Base-by-base conservation (phyloP, 2,888 invertebrate genomes). In the Lasius fuliginosus region DNA sequence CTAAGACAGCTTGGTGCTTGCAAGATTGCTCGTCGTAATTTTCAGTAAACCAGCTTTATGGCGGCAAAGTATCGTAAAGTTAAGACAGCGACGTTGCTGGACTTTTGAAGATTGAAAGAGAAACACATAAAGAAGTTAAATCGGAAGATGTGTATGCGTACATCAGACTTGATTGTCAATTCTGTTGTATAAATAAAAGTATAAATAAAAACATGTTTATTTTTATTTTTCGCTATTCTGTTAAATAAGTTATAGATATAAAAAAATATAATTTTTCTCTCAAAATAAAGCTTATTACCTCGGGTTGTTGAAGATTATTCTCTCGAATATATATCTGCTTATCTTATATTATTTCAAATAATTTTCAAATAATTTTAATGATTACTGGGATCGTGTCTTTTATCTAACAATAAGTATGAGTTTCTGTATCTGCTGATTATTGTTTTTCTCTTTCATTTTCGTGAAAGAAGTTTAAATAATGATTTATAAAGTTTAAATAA, bases 11-110 rank as follows among this genome's bases (percentile, higher is more conserved):
- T 88, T 81, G 86, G 85, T 90, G 91, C 91, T 91, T 90, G 90
- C 86, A 87, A 89, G 86, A 89, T 90, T 85, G 79, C 71, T 85
- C 73, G 86, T 90, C 91, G 91, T 92, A 92, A 93, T 93, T 93
- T 92, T 92, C 92, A 92, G 90, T 91, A 91, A 89, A 91, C 89
- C 89, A 87, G 89, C 87, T 93, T 93, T 93, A 93, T 90, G 89
- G 91, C 88, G 85, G 81, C 86, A 40, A 79, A 82, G 86, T 84
- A 88, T 89, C 87, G 87, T 90, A 88, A 91, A 89, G 87, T 88
- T 91, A 85, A 89, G 83, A 81, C 86, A 83, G 49, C 74, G 82
- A 88, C 87, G 76, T 68, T 69, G 74, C 65, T 74, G 85, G 64
- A 67, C 84, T 79, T 73, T 77, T 42, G 56, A 74, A 49, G 74